phyloP scores from a whole-genome alignment of 1,140 invertebrate genomes.

The Heliothis virescens region DNA sequence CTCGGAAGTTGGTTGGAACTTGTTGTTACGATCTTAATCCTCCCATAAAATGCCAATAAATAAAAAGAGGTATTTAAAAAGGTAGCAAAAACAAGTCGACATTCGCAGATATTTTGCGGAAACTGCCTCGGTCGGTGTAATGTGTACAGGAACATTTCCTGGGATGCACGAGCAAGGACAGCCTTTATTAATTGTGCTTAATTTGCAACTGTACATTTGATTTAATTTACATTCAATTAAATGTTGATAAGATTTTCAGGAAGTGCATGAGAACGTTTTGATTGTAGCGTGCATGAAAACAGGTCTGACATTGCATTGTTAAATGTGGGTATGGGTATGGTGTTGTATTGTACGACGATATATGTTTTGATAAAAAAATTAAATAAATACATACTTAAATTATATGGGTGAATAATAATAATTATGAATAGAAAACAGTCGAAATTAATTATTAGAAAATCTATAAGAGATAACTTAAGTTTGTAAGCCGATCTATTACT shows the following conservation, averaged over 20 bases:
- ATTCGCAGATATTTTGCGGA: slow-evolving; percentile 43
- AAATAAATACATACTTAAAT: no score
- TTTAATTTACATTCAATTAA: slow-evolving; percentile 8
- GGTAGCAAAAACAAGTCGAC: slow-evolving; percentile 42
- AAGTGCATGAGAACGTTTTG: slow-evolving; percentile 5
- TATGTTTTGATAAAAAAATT: no score
- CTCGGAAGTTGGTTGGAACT: background rate
- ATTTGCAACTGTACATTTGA: background rate
- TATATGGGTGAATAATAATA: no score
- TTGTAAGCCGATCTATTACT: no score
- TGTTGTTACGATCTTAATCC: background rate
- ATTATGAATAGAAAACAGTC: no score
- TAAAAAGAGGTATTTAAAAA: background rate
- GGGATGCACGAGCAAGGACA: slow-evolving; percentile 27
- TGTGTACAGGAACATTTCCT: slow-evolving; percentile 44
- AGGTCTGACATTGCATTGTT: background rate
- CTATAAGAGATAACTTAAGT: no score
- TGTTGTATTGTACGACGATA: no score
- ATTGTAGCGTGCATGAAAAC: background rate
- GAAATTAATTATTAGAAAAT: no score
- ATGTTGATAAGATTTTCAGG: background rate
- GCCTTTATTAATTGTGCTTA: background rate
- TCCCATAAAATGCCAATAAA: slow-evolving; percentile 13
- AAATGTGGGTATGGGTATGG: background rate
- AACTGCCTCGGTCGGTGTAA: slow-evolving; percentile 39